A percentile compares a stretch with the other conserved stretches of the same genome.
phyloP scores from a whole-genome alignment of 2,797 vertebrate genomes.

The Crenuchus spilurus region DNA sequence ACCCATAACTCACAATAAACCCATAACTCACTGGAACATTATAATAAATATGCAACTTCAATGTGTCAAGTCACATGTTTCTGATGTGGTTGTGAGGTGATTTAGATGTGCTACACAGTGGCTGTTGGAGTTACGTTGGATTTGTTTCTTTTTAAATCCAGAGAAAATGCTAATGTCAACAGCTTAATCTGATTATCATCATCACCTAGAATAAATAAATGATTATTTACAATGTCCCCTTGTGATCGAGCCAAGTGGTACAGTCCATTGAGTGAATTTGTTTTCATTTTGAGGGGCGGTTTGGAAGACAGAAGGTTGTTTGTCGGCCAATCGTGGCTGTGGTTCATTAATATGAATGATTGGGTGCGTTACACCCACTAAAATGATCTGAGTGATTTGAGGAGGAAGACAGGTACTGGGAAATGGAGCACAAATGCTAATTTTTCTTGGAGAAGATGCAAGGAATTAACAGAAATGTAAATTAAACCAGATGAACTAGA shows the following conservation, averaged over 20 bases:
- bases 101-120: neutral
- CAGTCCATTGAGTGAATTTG: conserved; percentile 3
- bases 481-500: neutral
- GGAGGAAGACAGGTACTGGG: neutral
- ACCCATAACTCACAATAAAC: no score
- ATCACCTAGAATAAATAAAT: conserved; percentile 12
- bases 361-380: conserved; percentile 20
- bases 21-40: neutral
- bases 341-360: conserved; percentile 38
- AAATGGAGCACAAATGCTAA: neutral
- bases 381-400: conserved; percentile 6
- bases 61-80: neutral
- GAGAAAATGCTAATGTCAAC: neutral
- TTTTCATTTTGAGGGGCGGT: conserved; percentile 12
- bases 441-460: neutral
- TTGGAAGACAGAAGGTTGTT: conserved; percentile 21
- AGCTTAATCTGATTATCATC: conserved; percentile 25
- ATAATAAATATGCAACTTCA: neutral
- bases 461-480: neutral
- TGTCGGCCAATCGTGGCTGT: conserved; percentile 23
- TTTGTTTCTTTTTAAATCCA: neutral
- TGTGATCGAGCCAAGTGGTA: conserved; percentile 23
- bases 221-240: conserved; percentile 19
- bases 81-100: neutral
- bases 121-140: neutral